These are phyloP conservation scores for Tapera naevia DNA, from an alignment of 2,797 vertebrate species.

Conservation along the genomic window DNA sequence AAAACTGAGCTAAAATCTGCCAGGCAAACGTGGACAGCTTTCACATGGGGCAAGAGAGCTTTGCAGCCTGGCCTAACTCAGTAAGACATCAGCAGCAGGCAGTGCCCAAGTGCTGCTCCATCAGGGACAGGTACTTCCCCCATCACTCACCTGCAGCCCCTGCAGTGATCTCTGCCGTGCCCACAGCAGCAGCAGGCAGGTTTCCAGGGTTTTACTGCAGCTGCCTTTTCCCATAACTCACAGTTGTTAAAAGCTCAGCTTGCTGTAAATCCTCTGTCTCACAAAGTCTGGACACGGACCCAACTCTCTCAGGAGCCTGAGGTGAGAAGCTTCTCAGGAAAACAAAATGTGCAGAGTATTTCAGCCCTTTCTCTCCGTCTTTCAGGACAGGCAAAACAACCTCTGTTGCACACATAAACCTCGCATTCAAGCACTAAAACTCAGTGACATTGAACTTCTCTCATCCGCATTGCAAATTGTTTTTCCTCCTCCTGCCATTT, in stretches of 20 bases:
- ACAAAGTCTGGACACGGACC: neutral
- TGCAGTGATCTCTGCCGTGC: fast-evolving
- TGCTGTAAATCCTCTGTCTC: neutral
- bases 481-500: neutral
- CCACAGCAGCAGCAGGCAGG: neutral
- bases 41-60: neutral
- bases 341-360: neutral
- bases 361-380: neutral
- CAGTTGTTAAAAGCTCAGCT: neutral
- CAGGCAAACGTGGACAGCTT: neutral
- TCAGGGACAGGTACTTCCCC: neutral
- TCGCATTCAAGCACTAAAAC: neutral
- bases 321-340: neutral
- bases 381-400: neutral
- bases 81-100: neutral
- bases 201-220: neutral
- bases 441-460: neutral
- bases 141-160: neutral
- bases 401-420: neutral
- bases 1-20: neutral
- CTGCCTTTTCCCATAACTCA: neutral
- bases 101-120: fast-evolving
- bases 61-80: fast-evolving
- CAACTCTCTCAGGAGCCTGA: neutral
- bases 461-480: neutral